phyloP scores from a whole-genome alignment of 2,888 invertebrate species.

The Liopterus haemorrhoidalis region DNA sequence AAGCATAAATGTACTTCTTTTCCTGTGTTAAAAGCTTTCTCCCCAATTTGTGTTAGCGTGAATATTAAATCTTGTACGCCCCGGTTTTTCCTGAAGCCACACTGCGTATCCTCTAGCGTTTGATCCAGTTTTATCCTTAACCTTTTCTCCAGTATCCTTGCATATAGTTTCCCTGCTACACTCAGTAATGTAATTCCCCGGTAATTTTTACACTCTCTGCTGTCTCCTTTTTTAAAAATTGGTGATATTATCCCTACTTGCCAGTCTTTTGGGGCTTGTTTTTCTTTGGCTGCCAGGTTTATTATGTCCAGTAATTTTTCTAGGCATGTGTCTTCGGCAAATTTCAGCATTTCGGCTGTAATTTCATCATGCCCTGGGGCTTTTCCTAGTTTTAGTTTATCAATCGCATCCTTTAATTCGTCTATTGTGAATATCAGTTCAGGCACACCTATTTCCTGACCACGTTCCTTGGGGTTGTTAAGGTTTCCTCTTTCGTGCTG shows the following conservation, averaged over 20 bases:
- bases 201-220: slow-evolving; percentile 12
- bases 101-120: slow-evolving; percentile 10
- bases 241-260: slow-evolving; percentile 17
- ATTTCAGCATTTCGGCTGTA: neutral
- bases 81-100: slow-evolving; percentile 15
- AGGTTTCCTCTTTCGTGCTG: no score
- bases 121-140: slow-evolving; percentile 6
- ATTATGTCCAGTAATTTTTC: slow-evolving; percentile 1
- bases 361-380: neutral
- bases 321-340: neutral
- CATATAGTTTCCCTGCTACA: slow-evolving; percentile 5
- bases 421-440: no score
- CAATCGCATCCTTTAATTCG: no score
- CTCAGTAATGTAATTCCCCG: slow-evolving; percentile 12
- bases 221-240: slow-evolving; percentile 12
- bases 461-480: no score
- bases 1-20: slow-evolving; percentile 10
- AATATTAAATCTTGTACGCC: slow-evolving; percentile 13
- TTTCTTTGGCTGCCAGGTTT: neutral
- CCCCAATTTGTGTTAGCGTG: slow-evolving; percentile 11
- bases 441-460: no score
- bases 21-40: slow-evolving; percentile 2
- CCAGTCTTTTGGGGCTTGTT: slow-evolving; percentile 21
- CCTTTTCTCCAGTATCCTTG: slow-evolving; percentile 10
- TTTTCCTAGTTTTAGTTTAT: no score